Evolutionary conservation across 2,797 vertebrate genomes (phyloP).

Genomic region (Pseudocheirus occidentalis): DNA sequence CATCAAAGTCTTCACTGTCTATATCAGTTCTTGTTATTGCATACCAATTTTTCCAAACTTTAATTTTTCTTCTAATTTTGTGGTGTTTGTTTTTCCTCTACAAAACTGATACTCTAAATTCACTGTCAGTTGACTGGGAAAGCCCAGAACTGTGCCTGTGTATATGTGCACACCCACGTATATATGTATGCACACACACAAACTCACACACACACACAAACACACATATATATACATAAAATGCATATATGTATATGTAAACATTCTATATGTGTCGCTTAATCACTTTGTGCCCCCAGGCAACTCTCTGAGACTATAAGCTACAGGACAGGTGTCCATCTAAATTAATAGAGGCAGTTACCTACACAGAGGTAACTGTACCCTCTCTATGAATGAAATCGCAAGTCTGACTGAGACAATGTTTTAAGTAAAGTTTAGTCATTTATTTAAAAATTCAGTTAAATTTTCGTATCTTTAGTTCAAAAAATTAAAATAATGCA

Average conservation of each 20-base stretch:
- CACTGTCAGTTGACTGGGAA: too few relatives aligned
- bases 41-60: too few relatives aligned
- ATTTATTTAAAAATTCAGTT: background rate
- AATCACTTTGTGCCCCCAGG: background rate
- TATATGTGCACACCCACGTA: background rate
- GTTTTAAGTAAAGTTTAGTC: background rate
- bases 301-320: background rate
- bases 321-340: background rate
- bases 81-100: too few relatives aligned
- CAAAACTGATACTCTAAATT: too few relatives aligned
- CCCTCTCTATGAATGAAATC: background rate
- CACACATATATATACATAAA: too few relatives aligned
- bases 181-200: too few relatives aligned
- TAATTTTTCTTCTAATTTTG: too few relatives aligned
- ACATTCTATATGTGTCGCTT: background rate
- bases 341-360: background rate
- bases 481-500: background rate
- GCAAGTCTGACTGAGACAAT: background rate
- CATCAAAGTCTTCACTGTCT: too few relatives aligned
- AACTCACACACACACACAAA: rapidly evolving
- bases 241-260: background rate
- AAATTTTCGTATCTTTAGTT: background rate
- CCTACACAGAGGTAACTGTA: too few relatives aligned
- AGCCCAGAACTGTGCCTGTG: background rate
- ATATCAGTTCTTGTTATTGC: too few relatives aligned